Percentiles rank a stretch among this genome's conserved stretches.
Evolutionary conservation across 1,140 invertebrate species (phyloP).

Genomic region (Metopolophium dirhodum): DNA sequence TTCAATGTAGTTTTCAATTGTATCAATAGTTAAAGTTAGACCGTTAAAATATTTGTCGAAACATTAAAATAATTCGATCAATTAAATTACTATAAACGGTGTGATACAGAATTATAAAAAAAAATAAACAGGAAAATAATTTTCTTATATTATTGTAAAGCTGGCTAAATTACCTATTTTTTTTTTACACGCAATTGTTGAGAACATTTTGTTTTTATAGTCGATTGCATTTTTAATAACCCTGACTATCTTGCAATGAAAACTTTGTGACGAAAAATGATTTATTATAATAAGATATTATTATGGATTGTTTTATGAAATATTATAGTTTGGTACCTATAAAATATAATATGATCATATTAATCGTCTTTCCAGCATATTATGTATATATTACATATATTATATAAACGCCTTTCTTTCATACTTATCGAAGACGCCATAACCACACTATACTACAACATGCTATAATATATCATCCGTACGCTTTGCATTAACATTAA

Average conservation of each 20-base stretch:
- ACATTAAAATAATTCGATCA: not conserved
- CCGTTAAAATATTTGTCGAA: not conserved
- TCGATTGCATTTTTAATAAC: not conserved
- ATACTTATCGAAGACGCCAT: not conserved
- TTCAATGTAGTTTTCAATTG: not conserved
- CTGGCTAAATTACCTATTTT: not conserved
- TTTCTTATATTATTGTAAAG: not conserved
- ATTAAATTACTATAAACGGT: not conserved
- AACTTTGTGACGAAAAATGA: not conserved
- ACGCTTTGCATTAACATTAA: not conserved
- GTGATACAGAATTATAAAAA: not conserved
- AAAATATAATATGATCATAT: slow-evolving; percentile 5
- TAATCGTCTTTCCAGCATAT: not conserved
- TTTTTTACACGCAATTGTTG: not conserved
- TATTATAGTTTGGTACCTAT: not conserved
- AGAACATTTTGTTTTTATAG: not conserved
- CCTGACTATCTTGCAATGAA: not conserved
- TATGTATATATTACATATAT: not conserved
- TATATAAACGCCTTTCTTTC: not conserved
- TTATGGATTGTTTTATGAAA: not conserved
- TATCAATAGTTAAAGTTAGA: not conserved
- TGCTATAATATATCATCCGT: not conserved
- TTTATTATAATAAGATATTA: slow-evolving; percentile 3
- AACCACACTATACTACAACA: not conserved
- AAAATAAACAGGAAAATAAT: not conserved